phyloP scores from a whole-genome alignment of 2,888 invertebrate species.

The Brenthis ino region DNA sequence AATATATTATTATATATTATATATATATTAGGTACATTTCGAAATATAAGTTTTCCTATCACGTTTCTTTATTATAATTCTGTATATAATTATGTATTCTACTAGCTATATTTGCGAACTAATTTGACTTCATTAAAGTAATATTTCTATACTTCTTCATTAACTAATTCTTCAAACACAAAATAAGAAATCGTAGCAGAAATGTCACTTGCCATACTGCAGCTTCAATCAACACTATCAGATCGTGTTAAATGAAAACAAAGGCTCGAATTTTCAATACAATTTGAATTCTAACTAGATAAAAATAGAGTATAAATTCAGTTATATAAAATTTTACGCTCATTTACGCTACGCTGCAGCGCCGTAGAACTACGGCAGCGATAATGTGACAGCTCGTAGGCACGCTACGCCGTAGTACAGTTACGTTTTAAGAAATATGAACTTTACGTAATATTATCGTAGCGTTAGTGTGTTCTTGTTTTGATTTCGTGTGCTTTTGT shows the following conservation, averaged over 20 bases:
- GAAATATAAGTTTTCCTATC: too few relatives aligned
- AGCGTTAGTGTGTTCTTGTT: conserved; percentile 5
- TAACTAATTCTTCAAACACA: too few relatives aligned
- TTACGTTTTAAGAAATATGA: conserved; percentile 3
- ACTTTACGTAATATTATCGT: conserved; percentile 7
- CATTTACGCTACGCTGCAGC: conserved; percentile 50
- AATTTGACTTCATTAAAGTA: too few relatives aligned
- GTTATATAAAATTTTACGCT: conserved; percentile 27
- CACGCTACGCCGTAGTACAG: conserved; percentile 53
- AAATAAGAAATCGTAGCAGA: neutral
- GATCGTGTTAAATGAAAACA: conserved; percentile 5
- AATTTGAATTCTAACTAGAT: neutral
- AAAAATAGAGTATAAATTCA: conserved; percentile 33
- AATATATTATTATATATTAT: too few relatives aligned
- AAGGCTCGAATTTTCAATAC: neutral
- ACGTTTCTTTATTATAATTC: too few relatives aligned
- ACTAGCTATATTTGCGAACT: too few relatives aligned
- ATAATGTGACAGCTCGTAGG: conserved; percentile 63
- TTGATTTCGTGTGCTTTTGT: conserved; percentile 3
- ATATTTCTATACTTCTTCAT: too few relatives aligned
- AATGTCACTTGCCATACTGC: neutral
- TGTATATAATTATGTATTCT: too few relatives aligned
- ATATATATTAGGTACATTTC: too few relatives aligned
- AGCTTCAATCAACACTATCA: conserved; percentile 13
- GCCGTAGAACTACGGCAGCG: conserved; percentile 58